Percentiles rank a stretch among this genome's conserved stretches.
phyloP scores from a whole-genome alignment of 2,797 vertebrate species.

The Platalea minor region DNA sequence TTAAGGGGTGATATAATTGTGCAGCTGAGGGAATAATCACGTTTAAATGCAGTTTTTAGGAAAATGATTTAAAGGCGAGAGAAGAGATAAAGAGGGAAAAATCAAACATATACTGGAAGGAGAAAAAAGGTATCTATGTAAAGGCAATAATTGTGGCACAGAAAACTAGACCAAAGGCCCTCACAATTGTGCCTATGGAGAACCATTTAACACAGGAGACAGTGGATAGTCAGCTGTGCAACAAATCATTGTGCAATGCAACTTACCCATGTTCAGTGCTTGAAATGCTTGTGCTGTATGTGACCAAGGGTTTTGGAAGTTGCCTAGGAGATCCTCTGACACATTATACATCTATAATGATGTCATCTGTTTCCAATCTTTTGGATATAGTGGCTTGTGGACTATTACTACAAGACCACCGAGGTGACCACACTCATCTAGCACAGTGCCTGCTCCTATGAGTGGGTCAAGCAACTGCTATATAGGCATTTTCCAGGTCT shows the following conservation, averaged over 20 bases:
- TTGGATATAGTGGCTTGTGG: background rate
- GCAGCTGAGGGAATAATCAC: background rate
- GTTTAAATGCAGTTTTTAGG: background rate
- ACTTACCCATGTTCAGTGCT: background rate
- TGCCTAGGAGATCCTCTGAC: background rate
- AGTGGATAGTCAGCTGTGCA: background rate
- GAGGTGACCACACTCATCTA: background rate
- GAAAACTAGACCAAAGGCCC: background rate
- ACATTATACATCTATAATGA: background rate
- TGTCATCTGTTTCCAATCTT: background rate
- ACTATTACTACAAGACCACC: background rate
- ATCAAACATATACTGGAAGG: background rate
- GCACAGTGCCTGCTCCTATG: background rate
- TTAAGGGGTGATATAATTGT: conserved; percentile 4
- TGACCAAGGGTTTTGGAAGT: background rate
- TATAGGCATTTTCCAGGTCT: background rate
- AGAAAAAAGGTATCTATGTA: background rate
- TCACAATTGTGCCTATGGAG: background rate
- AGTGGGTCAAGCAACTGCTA: fast-evolving
- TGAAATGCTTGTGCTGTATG: background rate
- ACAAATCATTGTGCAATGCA: background rate
- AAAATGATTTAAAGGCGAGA: background rate
- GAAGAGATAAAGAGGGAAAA: background rate
- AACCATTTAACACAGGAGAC: background rate
- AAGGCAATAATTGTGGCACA: background rate